These are phyloP conservation scores for Sesamia nonagrioides DNA, from an alignment of 1,140 invertebrate species.

Conservation along the genomic window DNA sequence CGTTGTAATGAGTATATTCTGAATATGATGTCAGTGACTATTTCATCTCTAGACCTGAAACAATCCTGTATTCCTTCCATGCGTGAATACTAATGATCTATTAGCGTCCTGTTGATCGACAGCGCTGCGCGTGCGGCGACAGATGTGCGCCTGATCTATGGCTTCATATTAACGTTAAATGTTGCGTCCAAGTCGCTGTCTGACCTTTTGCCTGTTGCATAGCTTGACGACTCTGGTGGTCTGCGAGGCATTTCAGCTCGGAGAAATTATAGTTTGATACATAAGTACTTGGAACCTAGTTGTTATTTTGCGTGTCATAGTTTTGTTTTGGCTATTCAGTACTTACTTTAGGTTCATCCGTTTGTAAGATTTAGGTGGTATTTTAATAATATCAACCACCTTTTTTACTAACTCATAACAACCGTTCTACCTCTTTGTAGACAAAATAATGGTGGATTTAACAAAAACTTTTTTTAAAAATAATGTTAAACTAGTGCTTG, in stretches of 20 bases:
- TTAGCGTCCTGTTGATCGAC: constrained; percentile 37
- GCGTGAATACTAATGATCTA: constrained; percentile 36
- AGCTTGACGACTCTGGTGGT: constrained; percentile 38
- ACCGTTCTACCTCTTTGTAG: no score
- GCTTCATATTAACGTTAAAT: constrained; percentile 42
- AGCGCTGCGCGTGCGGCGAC: constrained; percentile 35
- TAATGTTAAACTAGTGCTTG: no score
- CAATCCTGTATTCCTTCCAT: constrained; percentile 21
- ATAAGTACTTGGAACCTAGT: background rate
- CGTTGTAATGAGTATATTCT: no score
- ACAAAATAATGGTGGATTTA: no score
- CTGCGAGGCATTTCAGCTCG: constrained; percentile 2
- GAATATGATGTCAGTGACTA: background rate
- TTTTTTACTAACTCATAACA: no score
- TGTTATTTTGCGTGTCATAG: background rate
- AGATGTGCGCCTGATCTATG: constrained; percentile 34
- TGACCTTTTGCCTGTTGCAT: constrained; percentile 26
- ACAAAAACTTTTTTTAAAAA: no score
- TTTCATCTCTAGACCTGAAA: background rate
- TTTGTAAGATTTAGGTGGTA: no score
- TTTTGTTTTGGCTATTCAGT: background rate
- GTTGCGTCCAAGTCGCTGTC: constrained; percentile 31
- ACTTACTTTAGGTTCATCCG: no score
- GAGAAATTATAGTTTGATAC: constrained; percentile 13
- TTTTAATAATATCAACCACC: no score